These are phyloP conservation scores for Copsychus sechellarum DNA, from an alignment of 2,113 vertebrate species.

Conservation along the genomic window DNA sequence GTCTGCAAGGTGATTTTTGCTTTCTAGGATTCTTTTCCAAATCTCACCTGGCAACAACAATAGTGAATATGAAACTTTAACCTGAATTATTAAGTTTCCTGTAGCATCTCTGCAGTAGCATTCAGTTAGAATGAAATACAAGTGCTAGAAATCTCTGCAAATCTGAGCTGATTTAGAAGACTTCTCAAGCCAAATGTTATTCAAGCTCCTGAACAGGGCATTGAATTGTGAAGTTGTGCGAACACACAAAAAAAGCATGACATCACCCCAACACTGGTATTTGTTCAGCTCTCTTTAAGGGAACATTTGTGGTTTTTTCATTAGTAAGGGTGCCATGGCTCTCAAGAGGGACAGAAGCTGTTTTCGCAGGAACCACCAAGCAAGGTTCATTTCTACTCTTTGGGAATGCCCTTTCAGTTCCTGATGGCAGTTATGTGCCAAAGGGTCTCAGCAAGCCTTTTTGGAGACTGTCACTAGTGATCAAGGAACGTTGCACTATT, in stretches of 20 bases:
- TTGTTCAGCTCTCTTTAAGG: neutral
- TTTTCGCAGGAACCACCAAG: neutral
- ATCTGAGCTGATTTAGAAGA: neutral
- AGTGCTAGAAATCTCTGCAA: neutral
- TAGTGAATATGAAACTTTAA: neutral
- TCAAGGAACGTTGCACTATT: neutral
- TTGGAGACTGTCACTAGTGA: neutral
- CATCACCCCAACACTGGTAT: neutral
- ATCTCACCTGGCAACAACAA: neutral
- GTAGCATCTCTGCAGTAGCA: neutral
- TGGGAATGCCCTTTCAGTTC: slow-evolving; percentile 6
- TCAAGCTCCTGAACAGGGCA: neutral
- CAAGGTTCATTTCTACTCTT: neutral
- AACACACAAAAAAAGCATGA: slow-evolving; percentile 7
- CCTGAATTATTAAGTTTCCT: neutral
- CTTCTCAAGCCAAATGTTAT: neutral
- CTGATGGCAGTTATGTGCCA: neutral
- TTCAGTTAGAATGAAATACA: neutral
- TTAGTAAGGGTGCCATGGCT: neutral
- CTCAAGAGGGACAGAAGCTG: neutral
- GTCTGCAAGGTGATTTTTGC: neutral
- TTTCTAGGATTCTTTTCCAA: neutral
- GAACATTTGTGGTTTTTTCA: neutral
- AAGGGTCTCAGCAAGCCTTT: neutral
- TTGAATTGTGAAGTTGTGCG: neutral